Evolutionary conservation across 2,888 invertebrate species (phyloP).

Genomic region (Dynastes grantii): DNA sequence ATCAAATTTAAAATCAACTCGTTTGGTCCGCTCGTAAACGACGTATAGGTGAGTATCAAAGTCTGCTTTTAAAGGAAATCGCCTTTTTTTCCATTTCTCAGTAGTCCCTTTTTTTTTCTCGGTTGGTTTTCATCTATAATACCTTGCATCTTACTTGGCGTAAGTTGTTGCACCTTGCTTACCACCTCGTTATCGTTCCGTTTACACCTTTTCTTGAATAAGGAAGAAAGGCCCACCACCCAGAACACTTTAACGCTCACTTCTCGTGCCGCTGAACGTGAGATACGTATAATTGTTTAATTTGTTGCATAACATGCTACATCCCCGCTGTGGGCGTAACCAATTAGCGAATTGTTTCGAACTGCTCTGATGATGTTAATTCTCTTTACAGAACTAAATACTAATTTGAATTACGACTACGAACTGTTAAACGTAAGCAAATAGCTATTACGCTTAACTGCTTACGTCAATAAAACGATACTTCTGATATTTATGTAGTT

Average conservation of each 20-base stretch:
- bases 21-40: conserved; percentile 6
- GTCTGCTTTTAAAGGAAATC: too few relatives aligned
- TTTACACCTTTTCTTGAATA: not conserved
- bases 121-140: conserved; percentile 30
- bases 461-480: too few relatives aligned
- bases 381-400: conserved; percentile 18
- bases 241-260: not conserved
- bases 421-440: not conserved
- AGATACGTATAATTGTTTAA: conserved; percentile 32
- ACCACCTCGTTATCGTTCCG: conserved; percentile 16
- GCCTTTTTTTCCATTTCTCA: conserved; percentile 29
- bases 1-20: too few relatives aligned
- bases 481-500: too few relatives aligned
- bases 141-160: conserved; percentile 16
- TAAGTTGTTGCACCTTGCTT: conserved; percentile 18
- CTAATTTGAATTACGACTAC: not conserved
- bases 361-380: conserved; percentile 24
- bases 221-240: conserved; percentile 6
- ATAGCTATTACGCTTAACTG: not conserved
- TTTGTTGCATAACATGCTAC: conserved; percentile 24
- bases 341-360: conserved; percentile 22
- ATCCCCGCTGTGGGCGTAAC: conserved; percentile 2
- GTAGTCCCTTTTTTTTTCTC: conserved; percentile 4
- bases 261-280: conserved; percentile 23
- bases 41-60: conserved; percentile 22